Base-by-base conservation (phyloP, 2,888 invertebrate species). In the Heterodera filipjevi region DNA sequence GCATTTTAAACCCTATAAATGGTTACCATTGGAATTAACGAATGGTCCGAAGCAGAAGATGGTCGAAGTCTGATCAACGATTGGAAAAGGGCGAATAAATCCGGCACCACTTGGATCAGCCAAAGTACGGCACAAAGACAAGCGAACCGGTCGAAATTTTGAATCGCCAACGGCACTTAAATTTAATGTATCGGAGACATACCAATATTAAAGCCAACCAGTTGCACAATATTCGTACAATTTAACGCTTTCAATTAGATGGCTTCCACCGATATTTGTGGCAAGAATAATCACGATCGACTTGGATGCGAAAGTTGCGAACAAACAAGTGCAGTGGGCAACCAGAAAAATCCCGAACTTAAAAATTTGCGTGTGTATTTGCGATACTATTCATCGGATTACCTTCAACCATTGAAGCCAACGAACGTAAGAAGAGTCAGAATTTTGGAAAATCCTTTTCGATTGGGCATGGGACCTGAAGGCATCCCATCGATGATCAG, bases 21-120 rank as follows among this genome's bases (percentile, higher is more conserved):
- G 10, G 10, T 10, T 39, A 83, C 83, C 78, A 71, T 76, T 44
- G 71, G 39, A 49, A 78, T 30, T 32, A 83, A 71, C 30, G 74
- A 39, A 68, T 53, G 79, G 33, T 78, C 84, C n/a, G 77, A 76
- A 22, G 76, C 79, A 8, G 53, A 66, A 27, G 81, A 82, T 76
- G 79, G 81, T 66, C 79, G 74, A 19, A 85, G 76, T 27, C 83
- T 80, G n/a, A 82, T 78, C 1, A 82, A 27, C 2, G 82, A 75
- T 35, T 84, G 81, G 39, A 86, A 44, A 33, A 86, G 53, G 33
- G 82, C 79, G 59, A 81, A 76, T 0, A 87, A 33, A 76, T 87
- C 87, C 5, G 87, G 87, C 16, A 85, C 76, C 59, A 80, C 80
- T 80, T 87, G 87, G 35, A 87, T 82, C n/a, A 86, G 73, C 44